Base-by-base conservation (phyloP, 2,888 invertebrate species). In the Athalia rosae region DNA sequence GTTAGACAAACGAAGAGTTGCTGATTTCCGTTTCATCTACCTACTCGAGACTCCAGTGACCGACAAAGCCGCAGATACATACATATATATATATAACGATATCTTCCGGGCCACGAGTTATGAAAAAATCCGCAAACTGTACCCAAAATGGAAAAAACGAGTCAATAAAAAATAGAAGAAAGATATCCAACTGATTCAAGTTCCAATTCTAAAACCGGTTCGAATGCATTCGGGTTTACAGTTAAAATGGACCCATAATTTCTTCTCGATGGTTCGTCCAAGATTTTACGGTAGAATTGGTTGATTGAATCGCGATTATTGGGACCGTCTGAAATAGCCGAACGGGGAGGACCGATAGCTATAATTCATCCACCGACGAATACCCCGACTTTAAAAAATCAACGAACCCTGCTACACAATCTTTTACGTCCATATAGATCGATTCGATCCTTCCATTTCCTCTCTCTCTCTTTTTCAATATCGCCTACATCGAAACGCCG, bases 351-450 rank as follows among this genome's bases (percentile, higher is more conserved):
- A 28, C 28, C 28, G n/a, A 67, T 50, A 53, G 67, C 67, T 15
- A 56, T 58, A 58, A 58, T 71, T 71, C 13, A 71, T 50, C 71
- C 3, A 53, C n/a, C 13, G 56, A 45, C 45, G 11, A 43, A 71
- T 58, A 50, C 58, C 56, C 45, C 28, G 71, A 45, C 71, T 71
- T 71, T 71, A 71, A 43, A 71, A 71, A 71, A 71, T 71, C 56
- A 71, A 56, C 50, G 69, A 71, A 71, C 58, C 45, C 56, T 7
- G 28, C 28, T 28, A 28, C 28, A 28, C 28, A 28, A 28, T 28
- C 28, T 28, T 28, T 28, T 28, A 28, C 28, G 28, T 28, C 28
- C 28, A 28, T 28, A 28, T 28, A 28, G 28, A 28, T 28, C 28
- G 28, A 28, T 28, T 28, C 28, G 2, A 28, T 28, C 28, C 28